Base-by-base conservation (phyloP, 2,113 vertebrate species). In the Nyctereutes procyonoides region DNA sequence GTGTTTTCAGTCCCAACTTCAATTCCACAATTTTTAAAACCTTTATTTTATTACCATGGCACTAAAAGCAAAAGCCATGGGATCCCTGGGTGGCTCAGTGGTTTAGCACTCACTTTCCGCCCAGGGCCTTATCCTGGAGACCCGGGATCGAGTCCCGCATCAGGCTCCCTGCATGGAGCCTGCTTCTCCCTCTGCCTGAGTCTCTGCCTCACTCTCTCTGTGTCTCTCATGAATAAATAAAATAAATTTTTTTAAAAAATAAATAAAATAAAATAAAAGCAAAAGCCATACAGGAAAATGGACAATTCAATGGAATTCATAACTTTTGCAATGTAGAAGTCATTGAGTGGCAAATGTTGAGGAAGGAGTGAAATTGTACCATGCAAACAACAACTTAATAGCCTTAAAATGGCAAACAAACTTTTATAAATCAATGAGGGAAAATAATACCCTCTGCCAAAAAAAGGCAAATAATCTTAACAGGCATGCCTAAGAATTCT, bases 211-310 rank as follows among this genome's bases (percentile, higher is more conserved):
- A 1, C 43, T 43, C 6, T 43, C 43, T 43, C 7, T 43, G 43
- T 43, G 43, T 43, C 43, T 43, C 43, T 43, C 43, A 43, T 43
- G 43, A 43, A 43, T 43, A 43, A 43, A 43, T 43, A 43, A 43
- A 43, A 43, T 43, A 43, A 43, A 43, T 7, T 7, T 43, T 7
- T 43, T 43, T 43, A 43, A 43, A 43, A 43, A 38, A 38, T 38
- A 43, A 43, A 43, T 43, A 43, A 43, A 43, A 43, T 43, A 43
- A 43, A 43, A 43, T 43, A 43, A 43, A 43, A 43, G 6, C 7
- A 77, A 91, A 93, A 94, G 38, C 73, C 73, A 77, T 95, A 86
- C 91, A 92, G 81, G 43, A 73, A 96, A 97, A 89, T 83, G 82
- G 60, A 86, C 60, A 95, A 87, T 92, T 92, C 90, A 93, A 88